Conservation (phyloP, 2,797 vertebrate species). For the Myotis vivesi region DNA sequence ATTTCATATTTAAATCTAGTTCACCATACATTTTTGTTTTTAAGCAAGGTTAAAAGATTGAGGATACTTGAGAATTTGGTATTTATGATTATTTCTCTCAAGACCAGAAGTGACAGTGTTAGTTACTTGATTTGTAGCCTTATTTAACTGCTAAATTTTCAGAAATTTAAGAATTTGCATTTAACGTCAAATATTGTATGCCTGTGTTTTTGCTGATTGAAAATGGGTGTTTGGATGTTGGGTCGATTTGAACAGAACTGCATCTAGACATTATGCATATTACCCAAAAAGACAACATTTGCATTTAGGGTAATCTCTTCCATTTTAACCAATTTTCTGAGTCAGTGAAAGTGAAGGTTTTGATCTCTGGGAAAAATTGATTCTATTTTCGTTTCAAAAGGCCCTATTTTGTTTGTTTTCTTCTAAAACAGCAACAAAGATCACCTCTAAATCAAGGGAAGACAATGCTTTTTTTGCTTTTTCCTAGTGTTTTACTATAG, state of each 20-base stretch:
- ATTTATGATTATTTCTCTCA: not conserved
- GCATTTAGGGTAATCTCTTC: slow-evolving; percentile 3
- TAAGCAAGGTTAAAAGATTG: not conserved
- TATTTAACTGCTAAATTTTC: slow-evolving; percentile 21
- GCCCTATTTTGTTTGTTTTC: not conserved
- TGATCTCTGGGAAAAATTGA: not conserved
- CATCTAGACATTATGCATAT: not conserved
- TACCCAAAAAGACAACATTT: not conserved
- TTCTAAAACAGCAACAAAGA: not conserved
- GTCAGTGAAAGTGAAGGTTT: not conserved
- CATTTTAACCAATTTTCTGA: not conserved
- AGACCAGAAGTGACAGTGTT: not conserved
- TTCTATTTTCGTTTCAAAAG: not conserved
- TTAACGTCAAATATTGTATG: slow-evolving; percentile 7
- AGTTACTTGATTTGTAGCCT: not conserved
- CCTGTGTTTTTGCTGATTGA: slow-evolving; percentile 17
- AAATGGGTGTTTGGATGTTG: slow-evolving; percentile 21
- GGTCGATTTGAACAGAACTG: not conserved
- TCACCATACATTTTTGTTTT: slow-evolving; percentile 4
- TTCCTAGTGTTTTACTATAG: not conserved
- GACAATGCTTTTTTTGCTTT: not conserved
- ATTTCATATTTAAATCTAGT: slow-evolving; percentile 22
- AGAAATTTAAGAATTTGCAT: slow-evolving; percentile 1
- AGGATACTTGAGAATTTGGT: not conserved
- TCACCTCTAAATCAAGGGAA: not conserved